Base-by-base conservation (phyloP, 1,140 invertebrate genomes). In the Drosophila biarmipes region DNA sequence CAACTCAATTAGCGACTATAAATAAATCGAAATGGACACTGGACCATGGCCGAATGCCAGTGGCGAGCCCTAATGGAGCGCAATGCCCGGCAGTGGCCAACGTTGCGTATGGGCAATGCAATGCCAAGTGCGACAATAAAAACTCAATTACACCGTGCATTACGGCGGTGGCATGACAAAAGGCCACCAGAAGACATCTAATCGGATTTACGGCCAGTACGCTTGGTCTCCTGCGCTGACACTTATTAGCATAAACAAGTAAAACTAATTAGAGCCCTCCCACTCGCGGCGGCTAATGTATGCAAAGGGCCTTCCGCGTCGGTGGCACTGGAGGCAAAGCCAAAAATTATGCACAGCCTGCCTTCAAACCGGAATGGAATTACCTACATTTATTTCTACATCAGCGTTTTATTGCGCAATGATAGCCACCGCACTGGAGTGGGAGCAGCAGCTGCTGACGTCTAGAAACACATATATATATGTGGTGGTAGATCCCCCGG, bases 341-440 rank as follows among this genome's bases (percentile, higher is more conserved):
- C 73, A 40, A 77, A 76, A 77, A 77, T 77, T 68, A 77, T 77
- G 63, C 73, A 53, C 79, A 56, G 72, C 55, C 53, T 61, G 55
- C 31, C 14, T 37, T 48, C 46, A 56, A 85, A 63, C 66, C 61
- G 71, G 78, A 78, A 78, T 76, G 63, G 77, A 82, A 86, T 86
- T 89, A 75, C 51, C 52, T 40, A 86, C 82, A 89, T 82, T 87
- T 87, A 89, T 78, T 86, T 78, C 68, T 82, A 87, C 82, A 86
- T 86, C 78, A 82, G 82, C 84, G 73, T 63, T 78, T 73, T 75
- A 87, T 78, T 72, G 73, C 71, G 78, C 58, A 81, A 86, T 69
- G 59, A 84, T 62, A 80, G 62, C 48, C 52, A 52, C 58, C 68
- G 45, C 42, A 40, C 7, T 7, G 21, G 21, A 3, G 21, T 14